A percentile compares a stretch with the other conserved stretches of the same genome.
These are phyloP conservation scores for Forbesichthys papilliferus DNA, from an alignment of 2,113 vertebrate genomes.

Conservation along the genomic window DNA sequence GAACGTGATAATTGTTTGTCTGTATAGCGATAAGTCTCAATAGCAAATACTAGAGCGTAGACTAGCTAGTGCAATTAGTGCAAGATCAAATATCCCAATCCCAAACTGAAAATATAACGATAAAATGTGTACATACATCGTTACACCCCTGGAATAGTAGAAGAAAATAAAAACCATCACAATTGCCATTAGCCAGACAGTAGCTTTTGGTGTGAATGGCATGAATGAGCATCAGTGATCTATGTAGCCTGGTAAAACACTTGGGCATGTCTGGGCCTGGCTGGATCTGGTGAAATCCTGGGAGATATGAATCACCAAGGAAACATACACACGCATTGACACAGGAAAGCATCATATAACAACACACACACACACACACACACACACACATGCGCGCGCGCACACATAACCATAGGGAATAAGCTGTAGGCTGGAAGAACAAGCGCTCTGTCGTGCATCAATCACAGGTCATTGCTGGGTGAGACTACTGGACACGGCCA, in stretches of 20 bases:
- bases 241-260: slow-evolving; percentile 41
- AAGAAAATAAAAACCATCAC: too few relatives aligned
- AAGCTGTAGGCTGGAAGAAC: slow-evolving; percentile 47
- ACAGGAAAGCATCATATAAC: background rate
- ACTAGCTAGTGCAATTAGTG: too few relatives aligned
- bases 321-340: background rate
- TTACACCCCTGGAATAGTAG: too few relatives aligned
- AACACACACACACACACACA: background rate
- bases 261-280: slow-evolving; percentile 38
- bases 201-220: background rate
- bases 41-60: too few relatives aligned
- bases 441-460: slow-evolving; percentile 46
- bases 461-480: slow-evolving; percentile 49
- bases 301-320: slow-evolving; percentile 10
- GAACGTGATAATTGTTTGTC: too few relatives aligned
- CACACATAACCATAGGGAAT: slow-evolving; percentile 1
- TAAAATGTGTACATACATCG: too few relatives aligned
- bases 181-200: background rate
- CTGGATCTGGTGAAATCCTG: slow-evolving; percentile 28
- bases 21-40: too few relatives aligned
- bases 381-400: slow-evolving; percentile 6
- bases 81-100: too few relatives aligned
- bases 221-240: slow-evolving; percentile 24
- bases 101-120: too few relatives aligned
- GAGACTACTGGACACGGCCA: background rate